Evolutionary conservation across 2,888 invertebrate genomes (phyloP).

Genomic region (Heliconius sara): DNA sequence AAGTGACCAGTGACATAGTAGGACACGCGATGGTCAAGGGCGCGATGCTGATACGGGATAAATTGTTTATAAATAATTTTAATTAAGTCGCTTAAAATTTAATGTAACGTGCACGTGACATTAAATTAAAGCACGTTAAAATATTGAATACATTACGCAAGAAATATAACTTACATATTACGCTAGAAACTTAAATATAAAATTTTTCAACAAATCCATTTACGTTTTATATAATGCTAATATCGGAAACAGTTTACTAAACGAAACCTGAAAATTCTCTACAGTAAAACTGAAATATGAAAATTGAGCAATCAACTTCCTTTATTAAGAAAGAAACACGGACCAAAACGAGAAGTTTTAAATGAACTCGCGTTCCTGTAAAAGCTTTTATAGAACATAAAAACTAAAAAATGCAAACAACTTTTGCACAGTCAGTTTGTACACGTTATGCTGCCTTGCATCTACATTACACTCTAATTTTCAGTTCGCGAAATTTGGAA

Average conservation of each 20-base stretch:
- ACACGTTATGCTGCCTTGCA: conserved; percentile 45
- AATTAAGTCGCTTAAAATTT: too few species aligned
- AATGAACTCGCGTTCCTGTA: conserved; percentile 67
- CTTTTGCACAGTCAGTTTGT: conserved; percentile 57
- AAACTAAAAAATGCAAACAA: conserved; percentile 58
- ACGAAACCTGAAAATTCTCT: conserved; percentile 2
- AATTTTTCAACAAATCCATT: background rate
- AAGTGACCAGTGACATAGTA: too few species aligned
- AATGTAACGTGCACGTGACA: too few species aligned
- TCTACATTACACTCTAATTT: conserved; percentile 9
- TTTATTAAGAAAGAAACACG: conserved; percentile 57
- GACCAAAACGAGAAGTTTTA: conserved; percentile 62
- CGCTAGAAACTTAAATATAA: too few species aligned
- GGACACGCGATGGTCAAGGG: too few species aligned
- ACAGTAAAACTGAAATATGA: conserved; percentile 42
- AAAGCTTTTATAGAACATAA: conserved; percentile 73
- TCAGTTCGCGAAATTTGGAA: conserved; percentile 10
- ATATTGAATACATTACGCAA: background rate
- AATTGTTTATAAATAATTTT: too few species aligned
- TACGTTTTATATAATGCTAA: background rate
- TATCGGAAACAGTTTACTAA: background rate
- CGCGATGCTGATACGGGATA: too few species aligned
- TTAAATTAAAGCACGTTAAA: background rate
- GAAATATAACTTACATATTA: background rate
- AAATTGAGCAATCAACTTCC: conserved; percentile 57